phyloP scores from a whole-genome alignment of 2,113 vertebrate species.

The Reinhardtius hippoglossoides region DNA sequence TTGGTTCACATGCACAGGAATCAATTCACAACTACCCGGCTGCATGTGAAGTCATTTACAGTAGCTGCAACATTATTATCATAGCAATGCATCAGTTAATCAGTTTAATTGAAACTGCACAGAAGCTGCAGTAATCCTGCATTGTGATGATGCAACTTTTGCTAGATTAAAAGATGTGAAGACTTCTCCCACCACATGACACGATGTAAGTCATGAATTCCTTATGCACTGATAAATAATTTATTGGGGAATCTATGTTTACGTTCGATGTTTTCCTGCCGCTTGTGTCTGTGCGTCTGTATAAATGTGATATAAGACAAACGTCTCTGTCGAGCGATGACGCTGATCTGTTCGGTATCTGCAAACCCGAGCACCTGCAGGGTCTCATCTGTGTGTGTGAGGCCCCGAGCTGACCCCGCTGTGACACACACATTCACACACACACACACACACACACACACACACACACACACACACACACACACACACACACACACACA shows the following conservation, averaged over 20 bases:
- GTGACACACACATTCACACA: not conserved
- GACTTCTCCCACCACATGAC: too few species aligned
- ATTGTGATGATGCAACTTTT: too few species aligned
- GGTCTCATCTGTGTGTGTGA: slow-evolving; percentile 17
- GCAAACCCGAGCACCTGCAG: slow-evolving; percentile 31
- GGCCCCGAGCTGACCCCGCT: slow-evolving; percentile 2
- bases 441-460: slow-evolving; percentile 23
- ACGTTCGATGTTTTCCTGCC: not conserved
- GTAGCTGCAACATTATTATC: not conserved
- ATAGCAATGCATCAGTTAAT: not conserved
- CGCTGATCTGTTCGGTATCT: slow-evolving; percentile 26
- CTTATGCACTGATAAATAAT: too few species aligned
- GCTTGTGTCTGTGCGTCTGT: not conserved
- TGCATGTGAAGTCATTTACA: not conserved
- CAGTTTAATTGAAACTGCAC: too few species aligned
- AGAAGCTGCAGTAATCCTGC: too few species aligned
- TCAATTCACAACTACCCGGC: too few species aligned
- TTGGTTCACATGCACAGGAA: too few species aligned
- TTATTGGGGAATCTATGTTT: not conserved
- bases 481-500: slow-evolving; percentile 17
- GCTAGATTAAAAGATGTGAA: too few species aligned
- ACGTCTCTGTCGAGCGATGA: slow-evolving; percentile 33
- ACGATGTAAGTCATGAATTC: not conserved
- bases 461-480: slow-evolving; percentile 1
- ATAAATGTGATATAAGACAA: slow-evolving; percentile 30